Evolutionary conservation across 1,140 invertebrate genomes (phyloP).

Genomic region (Paraescarpia echinospica): DNA sequence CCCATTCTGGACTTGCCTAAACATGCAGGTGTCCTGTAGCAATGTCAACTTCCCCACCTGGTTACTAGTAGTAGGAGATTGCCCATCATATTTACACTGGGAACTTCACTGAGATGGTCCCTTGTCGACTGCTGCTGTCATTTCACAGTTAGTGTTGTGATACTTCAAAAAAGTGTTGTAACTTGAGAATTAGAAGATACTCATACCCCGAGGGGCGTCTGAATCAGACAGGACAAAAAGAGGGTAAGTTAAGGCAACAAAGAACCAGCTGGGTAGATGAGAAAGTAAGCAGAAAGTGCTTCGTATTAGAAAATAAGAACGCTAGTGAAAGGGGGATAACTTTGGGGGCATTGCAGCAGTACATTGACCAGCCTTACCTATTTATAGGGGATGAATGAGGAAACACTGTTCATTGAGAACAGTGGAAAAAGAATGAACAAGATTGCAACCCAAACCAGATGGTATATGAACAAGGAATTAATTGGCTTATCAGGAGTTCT

Average conservation of each 20-base stretch:
- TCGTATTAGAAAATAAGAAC: not conserved
- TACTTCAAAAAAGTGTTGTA: not conserved
- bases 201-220: not conserved
- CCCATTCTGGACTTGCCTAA: not conserved
- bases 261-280: not conserved
- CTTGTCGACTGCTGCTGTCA: not conserved
- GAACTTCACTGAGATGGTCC: not conserved
- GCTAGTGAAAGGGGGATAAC: not conserved
- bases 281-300: not conserved
- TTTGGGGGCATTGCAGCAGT: too few relatives aligned
- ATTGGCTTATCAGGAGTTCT: not conserved
- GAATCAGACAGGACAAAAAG: not conserved
- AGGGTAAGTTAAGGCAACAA: not conserved
- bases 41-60: not conserved
- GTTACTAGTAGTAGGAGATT: too few relatives aligned
- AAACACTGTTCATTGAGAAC: too few relatives aligned
- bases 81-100: not conserved
- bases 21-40: not conserved
- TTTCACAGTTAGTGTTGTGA: not conserved
- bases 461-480: not conserved
- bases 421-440: not conserved
- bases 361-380: too few relatives aligned
- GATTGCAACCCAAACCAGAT: not conserved
- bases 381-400: too few relatives aligned
- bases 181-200: not conserved